These are phyloP conservation scores for Tenthredo amoena DNA, from an alignment of 2,888 invertebrate species.

Conservation along the genomic window DNA sequence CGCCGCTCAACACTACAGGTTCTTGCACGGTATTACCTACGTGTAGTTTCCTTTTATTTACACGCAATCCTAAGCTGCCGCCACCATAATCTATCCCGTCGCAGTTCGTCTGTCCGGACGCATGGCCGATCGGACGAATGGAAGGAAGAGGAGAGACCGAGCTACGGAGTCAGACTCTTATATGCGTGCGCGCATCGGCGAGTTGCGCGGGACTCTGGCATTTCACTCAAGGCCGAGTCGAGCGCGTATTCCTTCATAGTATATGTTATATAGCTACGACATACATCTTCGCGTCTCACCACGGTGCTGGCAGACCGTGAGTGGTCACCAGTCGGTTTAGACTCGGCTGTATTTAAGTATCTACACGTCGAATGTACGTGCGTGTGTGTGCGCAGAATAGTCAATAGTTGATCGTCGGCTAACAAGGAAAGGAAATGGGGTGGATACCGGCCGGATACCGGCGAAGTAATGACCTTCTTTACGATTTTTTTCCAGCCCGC, in stretches of 20 bases:
- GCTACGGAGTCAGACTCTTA: constrained; percentile 19
- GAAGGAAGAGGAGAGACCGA: constrained; percentile 37
- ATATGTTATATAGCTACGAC: constrained; percentile 29
- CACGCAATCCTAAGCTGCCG: constrained; percentile 15
- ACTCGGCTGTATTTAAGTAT: not conserved
- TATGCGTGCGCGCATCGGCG: constrained; percentile 42
- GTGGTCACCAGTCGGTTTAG: constrained; percentile 23
- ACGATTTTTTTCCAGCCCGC: constrained; percentile 49
- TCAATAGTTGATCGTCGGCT: constrained; percentile 46
- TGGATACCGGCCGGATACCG: constrained; percentile 48
- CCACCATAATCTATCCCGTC: constrained; percentile 1
- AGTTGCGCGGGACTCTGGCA: constrained; percentile 50
- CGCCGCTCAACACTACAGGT: constrained; percentile 1
- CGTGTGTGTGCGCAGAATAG: not conserved
- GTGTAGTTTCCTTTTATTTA: not conserved
- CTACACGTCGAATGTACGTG: not conserved
- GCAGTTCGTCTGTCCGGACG: not conserved
- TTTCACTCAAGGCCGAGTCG: constrained; percentile 51
- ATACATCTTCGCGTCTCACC: constrained; percentile 29
- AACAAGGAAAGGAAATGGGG: constrained; percentile 50
- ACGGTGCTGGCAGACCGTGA: constrained; percentile 35
- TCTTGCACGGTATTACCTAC: constrained; percentile 11
- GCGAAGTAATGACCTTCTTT: constrained; percentile 46
- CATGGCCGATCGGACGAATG: constrained; percentile 12
- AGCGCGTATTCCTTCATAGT: constrained; percentile 47